Base-by-base conservation (phyloP, 2,888 invertebrate genomes). In the Heteropelma amictum region DNA sequence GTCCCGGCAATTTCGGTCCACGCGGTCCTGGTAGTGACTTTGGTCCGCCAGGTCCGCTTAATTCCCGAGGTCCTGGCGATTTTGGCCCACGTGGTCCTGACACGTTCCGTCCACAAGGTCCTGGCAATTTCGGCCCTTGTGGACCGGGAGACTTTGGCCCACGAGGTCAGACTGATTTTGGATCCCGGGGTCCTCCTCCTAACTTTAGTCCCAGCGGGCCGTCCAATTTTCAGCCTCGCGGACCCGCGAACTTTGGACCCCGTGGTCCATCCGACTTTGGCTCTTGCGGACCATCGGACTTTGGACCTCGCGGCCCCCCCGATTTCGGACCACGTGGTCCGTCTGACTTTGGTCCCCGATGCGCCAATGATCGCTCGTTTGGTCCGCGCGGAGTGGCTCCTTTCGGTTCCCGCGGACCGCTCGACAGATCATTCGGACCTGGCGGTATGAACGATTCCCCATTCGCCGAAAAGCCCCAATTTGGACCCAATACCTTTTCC, bases 341-440 rank as follows among this genome's bases (percentile, higher is more conserved):
- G 0, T 23, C 64, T 1, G 70, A 77, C 10, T 76, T 72, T 10
- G 49, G 72, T 0, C 49, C 65, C 2, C 38, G 78, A 49, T 76
- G 71, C 17, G 65, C 67, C 0, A 60, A 56, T n/a, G 77, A 77
- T 28, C 51, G 26, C 49, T 40, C 35, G 7, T 56, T 56, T 10
- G 38, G 56, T 12, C 35, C 38, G 76, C 33, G 47, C 17, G 68
- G 47, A 1, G 21, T 21, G 21, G 58, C 40, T 42, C 75, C 56
- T 12, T 74, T 74, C 10, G 58, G 38, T 8, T 54, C 72, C 10
- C 49, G 76, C 8, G 53, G 42, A 3, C 33, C 64, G 2, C 72
- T 65, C 19, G 73, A 77, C 10, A 63, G 61, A 40, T 72, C 64
- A 7, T 81, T 82, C 45, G 75, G 74, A 6, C 68, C 75, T 0